These are phyloP conservation scores for Pica pica DNA, from an alignment of 2,113 vertebrate genomes.

Conservation along the genomic window DNA sequence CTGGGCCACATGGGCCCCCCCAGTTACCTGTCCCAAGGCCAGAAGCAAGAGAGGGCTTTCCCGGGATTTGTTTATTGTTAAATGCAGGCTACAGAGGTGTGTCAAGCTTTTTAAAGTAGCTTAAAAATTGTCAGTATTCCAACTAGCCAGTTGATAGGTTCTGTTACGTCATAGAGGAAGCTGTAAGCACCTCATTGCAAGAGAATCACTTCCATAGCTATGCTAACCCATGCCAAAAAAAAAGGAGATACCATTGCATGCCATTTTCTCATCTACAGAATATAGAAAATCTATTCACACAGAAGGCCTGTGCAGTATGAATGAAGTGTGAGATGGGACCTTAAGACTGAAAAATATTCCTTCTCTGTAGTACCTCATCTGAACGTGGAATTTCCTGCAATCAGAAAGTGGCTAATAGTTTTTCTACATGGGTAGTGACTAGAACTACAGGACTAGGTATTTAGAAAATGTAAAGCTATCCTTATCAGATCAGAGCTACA, in stretches of 20 bases:
- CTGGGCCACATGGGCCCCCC: too few relatives aligned
- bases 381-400: neutral
- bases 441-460: constrained; percentile 25
- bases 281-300: neutral
- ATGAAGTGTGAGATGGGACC: neutral
- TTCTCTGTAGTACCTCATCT: neutral
- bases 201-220: too few relatives aligned
- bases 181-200: too few relatives aligned
- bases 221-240: too few relatives aligned
- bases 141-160: too few relatives aligned
- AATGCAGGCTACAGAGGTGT: too few relatives aligned
- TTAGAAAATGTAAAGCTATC: constrained; percentile 65
- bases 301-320: neutral
- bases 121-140: too few relatives aligned
- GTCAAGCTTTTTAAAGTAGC: too few relatives aligned
- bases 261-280: neutral
- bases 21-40: too few relatives aligned
- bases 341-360: neutral
- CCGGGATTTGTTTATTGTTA: too few relatives aligned
- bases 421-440: constrained; percentile 21
- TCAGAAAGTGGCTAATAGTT: neutral
- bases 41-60: too few relatives aligned
- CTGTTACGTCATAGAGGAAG: too few relatives aligned
- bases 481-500: constrained; percentile 65
- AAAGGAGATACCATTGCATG: neutral